A percentile compares a stretch with the other conserved stretches of the same genome.
Conservation (phyloP, 1,140 invertebrate species). For the Sycophila sp. region DNA sequence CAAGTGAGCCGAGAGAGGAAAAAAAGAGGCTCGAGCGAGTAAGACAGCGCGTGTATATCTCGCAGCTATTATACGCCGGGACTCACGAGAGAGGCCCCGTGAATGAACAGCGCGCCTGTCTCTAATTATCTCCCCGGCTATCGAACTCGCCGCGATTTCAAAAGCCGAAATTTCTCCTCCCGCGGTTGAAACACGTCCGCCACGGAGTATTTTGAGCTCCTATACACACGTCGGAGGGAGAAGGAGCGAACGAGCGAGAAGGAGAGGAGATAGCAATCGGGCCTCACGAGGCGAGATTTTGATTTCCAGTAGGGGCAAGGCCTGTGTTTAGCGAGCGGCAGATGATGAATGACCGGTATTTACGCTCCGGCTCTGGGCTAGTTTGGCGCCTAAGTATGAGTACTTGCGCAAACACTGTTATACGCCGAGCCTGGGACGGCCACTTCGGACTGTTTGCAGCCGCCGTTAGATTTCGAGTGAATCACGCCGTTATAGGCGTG, state of each 20-base stretch:
- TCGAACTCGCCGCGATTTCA: constrained; percentile 6
- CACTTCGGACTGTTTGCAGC: too few relatives aligned
- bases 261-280: neutral
- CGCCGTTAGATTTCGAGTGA: too few relatives aligned
- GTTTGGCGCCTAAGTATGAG: too few relatives aligned
- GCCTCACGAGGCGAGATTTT: neutral
- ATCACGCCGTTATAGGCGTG: too few relatives aligned
- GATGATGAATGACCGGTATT: too few relatives aligned
- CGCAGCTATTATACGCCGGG: too few relatives aligned
- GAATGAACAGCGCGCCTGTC: constrained; percentile 3
- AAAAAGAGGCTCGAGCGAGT: neutral
- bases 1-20: neutral
- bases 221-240: neutral
- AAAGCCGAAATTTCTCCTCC: neutral
- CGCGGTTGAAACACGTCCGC: neutral
- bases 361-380: too few relatives aligned
- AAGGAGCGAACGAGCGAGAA: neutral
- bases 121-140: constrained; percentile 11
- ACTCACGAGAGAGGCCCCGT: neutral
- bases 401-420: too few relatives aligned
- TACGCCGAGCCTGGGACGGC: too few relatives aligned
- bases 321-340: too few relatives aligned
- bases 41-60: neutral
- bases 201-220: neutral
- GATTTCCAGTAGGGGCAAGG: too few relatives aligned